phyloP scores from a whole-genome alignment of 2,113 vertebrate species.

The Saimiri boliviensis region DNA sequence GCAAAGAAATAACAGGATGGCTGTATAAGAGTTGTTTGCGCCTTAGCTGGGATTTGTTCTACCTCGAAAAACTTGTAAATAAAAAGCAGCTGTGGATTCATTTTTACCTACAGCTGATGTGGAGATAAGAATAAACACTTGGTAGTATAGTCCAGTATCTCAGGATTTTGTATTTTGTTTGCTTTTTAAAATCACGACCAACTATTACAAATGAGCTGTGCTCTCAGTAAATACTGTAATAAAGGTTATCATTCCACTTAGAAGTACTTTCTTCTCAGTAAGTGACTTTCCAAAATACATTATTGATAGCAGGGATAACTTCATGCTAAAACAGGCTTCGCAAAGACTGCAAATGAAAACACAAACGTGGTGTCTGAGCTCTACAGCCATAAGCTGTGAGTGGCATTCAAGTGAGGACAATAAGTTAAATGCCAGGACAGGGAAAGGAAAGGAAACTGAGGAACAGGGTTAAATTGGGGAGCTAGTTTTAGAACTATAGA shows the following conservation, averaged over 20 bases:
- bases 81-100: not conserved
- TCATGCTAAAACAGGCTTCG: not conserved
- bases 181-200: not conserved
- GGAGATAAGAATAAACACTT: not conserved
- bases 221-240: constrained; percentile 50
- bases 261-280: constrained; percentile 47
- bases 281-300: constrained; percentile 60
- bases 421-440: not conserved
- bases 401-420: not conserved
- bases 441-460: not conserved
- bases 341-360: constrained; percentile 40
- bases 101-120: not conserved
- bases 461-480: not conserved
- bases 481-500: not conserved
- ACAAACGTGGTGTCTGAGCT: not conserved
- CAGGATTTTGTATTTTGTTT: not conserved
- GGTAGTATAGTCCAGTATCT: not conserved
- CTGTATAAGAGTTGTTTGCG: not conserved
- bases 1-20: not conserved
- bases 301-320: constrained; percentile 36
- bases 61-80: not conserved
- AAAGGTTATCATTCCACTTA: constrained; percentile 41
- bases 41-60: not conserved
- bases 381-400: not conserved
- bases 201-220: constrained; percentile 49